phyloP scores from a whole-genome alignment of 2,888 invertebrate species.

The Apodemia hepburni region DNA sequence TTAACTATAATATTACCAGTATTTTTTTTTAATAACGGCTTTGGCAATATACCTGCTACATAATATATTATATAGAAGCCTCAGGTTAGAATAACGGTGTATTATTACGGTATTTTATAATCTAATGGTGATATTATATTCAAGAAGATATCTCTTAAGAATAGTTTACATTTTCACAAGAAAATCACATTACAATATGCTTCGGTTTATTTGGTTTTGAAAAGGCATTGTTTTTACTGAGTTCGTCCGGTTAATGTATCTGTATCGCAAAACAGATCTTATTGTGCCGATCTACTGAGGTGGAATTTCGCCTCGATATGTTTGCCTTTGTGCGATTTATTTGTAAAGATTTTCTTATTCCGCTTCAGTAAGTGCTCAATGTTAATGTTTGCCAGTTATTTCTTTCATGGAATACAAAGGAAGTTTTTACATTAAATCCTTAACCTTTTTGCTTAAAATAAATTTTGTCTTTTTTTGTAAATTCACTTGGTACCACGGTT shows the following conservation, averaged over 20 bases:
- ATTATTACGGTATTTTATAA: no score
- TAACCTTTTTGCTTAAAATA: no score
- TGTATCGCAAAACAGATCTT: constrained; percentile 9
- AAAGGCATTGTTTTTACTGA: constrained; percentile 1
- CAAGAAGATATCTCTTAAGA: no score
- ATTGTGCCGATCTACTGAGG: neutral
- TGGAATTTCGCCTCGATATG: constrained; percentile 9
- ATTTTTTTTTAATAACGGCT: no score
- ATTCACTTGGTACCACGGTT: no score
- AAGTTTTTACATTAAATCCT: neutral
- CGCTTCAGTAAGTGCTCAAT: neutral
- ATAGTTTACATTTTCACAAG: no score
- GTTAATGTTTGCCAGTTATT: constrained; percentile 1
- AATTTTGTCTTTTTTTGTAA: no score
- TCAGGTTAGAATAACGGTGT: no score
- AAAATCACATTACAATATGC: neutral
- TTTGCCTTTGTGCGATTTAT: constrained; percentile 6
- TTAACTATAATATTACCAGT: no score
- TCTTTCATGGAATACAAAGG: neutral
- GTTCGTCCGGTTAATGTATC: neutral
- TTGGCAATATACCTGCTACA: no score
- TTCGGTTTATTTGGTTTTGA: neutral
- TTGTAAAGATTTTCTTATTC: neutral
- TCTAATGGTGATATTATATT: no score
- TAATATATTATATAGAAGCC: no score